Percentiles rank a stretch among this genome's conserved stretches.
Conservation (phyloP, 1,140 invertebrate species). For the Drosophila biarmipes region DNA sequence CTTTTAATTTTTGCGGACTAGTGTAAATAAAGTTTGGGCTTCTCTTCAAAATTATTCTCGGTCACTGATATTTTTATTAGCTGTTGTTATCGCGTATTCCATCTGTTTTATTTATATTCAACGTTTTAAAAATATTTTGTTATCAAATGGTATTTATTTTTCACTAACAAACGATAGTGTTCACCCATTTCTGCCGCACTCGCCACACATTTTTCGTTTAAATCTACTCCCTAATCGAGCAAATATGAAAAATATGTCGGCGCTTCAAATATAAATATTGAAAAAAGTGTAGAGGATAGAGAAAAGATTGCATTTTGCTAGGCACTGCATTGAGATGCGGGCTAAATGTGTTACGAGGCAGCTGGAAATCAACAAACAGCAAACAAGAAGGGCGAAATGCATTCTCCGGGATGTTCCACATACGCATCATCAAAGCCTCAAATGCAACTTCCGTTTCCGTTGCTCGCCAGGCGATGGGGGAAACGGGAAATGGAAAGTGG, state of each 20-base stretch:
- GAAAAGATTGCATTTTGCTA: slow-evolving; percentile 52
- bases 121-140: too few species aligned
- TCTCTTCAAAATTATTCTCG: too few species aligned
- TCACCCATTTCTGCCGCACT: slow-evolving; percentile 2
- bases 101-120: too few species aligned
- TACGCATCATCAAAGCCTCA: slow-evolving; percentile 70
- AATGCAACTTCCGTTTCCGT: slow-evolving; percentile 79
- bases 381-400: slow-evolving; percentile 39
- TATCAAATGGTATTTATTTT: too few species aligned
- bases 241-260: slow-evolving; percentile 61
- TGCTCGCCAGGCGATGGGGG: slow-evolving; percentile 33
- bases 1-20: too few species aligned
- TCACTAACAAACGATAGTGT: too few species aligned
- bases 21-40: too few species aligned
- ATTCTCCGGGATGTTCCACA: slow-evolving; percentile 38
- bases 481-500: neutral
- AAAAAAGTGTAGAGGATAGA: slow-evolving; percentile 31
- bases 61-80: too few species aligned
- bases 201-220: slow-evolving; percentile 14
- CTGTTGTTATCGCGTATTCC: too few species aligned
- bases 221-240: slow-evolving; percentile 14
- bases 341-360: slow-evolving; percentile 51
- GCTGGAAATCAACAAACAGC: slow-evolving; percentile 44
- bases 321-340: slow-evolving; percentile 38
- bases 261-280: slow-evolving; percentile 28